Evolutionary conservation across 1,140 invertebrate species (phyloP).

Genomic region (Drosophila sp.): DNA sequence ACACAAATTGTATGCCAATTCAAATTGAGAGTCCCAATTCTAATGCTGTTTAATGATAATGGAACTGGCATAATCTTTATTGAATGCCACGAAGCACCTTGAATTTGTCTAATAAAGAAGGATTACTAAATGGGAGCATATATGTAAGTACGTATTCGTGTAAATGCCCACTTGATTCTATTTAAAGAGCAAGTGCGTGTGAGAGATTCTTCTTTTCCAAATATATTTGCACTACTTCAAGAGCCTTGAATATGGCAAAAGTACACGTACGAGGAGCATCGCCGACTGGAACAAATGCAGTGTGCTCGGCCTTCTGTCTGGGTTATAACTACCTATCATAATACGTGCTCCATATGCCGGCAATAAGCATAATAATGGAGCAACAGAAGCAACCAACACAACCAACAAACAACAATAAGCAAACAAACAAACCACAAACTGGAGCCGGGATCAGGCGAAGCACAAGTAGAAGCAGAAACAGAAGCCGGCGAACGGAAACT

Average conservation of each 20-base stretch:
- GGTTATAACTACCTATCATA: conserved; percentile 52
- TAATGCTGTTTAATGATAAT: background rate
- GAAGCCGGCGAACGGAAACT: background rate
- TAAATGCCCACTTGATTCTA: background rate
- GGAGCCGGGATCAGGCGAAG: background rate
- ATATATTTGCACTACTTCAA: background rate
- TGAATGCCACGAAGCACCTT: background rate
- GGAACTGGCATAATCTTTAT: background rate
- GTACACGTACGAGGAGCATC: background rate
- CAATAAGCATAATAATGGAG: conserved; percentile 61
- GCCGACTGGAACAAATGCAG: background rate
- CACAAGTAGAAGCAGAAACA: conserved; percentile 4
- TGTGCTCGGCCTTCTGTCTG: background rate
- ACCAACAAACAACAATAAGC: conserved; percentile 29
- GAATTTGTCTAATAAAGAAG: conserved; percentile 1
- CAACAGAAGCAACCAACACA: conserved; percentile 13
- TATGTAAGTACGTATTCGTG: background rate
- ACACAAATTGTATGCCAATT: background rate
- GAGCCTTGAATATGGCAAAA: conserved; percentile 17
- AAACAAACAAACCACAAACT: conserved; percentile 11
- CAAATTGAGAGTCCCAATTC: background rate
- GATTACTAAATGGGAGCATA: background rate
- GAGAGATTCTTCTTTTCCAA: background rate
- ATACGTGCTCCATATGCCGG: conserved; percentile 60
- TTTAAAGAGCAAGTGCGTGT: background rate